These are phyloP conservation scores for Rhagoletis pomonella DNA, from an alignment of 1,140 invertebrate species.

Conservation along the genomic window DNA sequence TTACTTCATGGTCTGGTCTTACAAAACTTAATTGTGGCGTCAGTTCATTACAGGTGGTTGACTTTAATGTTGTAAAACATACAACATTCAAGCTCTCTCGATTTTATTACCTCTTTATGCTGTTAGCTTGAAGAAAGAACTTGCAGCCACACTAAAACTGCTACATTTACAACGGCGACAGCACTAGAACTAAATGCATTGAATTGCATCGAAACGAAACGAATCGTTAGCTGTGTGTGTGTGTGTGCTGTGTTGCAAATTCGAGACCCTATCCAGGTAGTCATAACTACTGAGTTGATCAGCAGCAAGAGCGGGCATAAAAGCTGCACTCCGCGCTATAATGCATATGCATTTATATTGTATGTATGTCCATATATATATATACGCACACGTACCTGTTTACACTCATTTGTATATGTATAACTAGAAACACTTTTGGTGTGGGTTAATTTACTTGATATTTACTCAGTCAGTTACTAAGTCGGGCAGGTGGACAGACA, in stretches of 20 bases:
- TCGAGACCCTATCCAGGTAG: background rate
- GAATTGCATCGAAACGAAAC: slow-evolving; percentile 39
- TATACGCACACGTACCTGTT: background rate
- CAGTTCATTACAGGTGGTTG: slow-evolving; percentile 74
- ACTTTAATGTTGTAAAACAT: slow-evolving; percentile 60
- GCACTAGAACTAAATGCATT: slow-evolving; percentile 1
- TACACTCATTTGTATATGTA: background rate
- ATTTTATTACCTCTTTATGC: background rate
- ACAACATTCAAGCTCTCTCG: background rate
- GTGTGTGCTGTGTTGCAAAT: background rate
- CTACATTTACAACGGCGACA: background rate
- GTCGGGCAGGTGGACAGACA: background rate
- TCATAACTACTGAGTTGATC: background rate
- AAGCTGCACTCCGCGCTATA: no score
- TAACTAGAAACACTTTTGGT: background rate
- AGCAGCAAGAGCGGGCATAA: background rate
- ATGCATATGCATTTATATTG: no score
- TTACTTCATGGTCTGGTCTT: slow-evolving; percentile 23
- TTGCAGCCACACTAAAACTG: background rate
- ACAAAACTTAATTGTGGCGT: slow-evolving; percentile 70
- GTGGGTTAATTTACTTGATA: background rate
- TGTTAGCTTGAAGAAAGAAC: background rate
- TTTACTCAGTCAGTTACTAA: slow-evolving; percentile 7
- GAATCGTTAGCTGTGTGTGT: background rate
- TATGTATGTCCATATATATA: no score